Evolutionary conservation across 2,113 vertebrate species (phyloP).

Genomic region (Pelusios castaneus): DNA sequence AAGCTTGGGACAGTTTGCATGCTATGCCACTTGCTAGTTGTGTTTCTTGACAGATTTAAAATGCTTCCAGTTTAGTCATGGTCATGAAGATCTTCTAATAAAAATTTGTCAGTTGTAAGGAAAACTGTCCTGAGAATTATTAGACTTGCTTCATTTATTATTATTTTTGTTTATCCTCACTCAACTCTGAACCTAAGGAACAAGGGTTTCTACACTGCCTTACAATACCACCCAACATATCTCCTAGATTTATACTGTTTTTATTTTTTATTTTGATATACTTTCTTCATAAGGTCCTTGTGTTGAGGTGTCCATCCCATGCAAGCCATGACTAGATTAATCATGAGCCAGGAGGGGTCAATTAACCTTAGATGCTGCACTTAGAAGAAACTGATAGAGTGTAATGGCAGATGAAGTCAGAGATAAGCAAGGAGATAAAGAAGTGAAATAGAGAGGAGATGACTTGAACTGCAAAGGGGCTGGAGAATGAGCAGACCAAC

Average conservation of each 20-base stretch:
- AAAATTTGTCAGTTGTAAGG: not conserved
- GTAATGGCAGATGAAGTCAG: not conserved
- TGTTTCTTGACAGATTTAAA: rapidly evolving
- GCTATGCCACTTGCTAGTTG: rapidly evolving
- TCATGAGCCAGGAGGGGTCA: not conserved
- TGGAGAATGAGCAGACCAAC: not conserved
- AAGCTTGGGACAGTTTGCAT: rapidly evolving
- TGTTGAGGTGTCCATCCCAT: not conserved
- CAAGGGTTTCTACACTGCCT: not conserved
- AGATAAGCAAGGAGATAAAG: not conserved
- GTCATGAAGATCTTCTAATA: not conserved
- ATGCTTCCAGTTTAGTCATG: not conserved
- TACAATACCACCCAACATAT: rapidly evolving
- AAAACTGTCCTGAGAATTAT: not conserved
- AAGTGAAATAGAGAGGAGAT: not conserved
- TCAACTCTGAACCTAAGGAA: not conserved
- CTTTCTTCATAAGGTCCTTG: not conserved
- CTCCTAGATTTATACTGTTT: not conserved
- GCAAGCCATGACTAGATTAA: not conserved
- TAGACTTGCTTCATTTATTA: not conserved
- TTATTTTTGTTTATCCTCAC: not conserved
- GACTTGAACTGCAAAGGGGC: not conserved
- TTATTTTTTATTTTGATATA: not conserved
- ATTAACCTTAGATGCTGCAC: not conserved
- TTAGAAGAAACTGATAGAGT: not conserved